Evolutionary conservation across 2,797 vertebrate species (phyloP).

Genomic region (Trematomus bernacchii): DNA sequence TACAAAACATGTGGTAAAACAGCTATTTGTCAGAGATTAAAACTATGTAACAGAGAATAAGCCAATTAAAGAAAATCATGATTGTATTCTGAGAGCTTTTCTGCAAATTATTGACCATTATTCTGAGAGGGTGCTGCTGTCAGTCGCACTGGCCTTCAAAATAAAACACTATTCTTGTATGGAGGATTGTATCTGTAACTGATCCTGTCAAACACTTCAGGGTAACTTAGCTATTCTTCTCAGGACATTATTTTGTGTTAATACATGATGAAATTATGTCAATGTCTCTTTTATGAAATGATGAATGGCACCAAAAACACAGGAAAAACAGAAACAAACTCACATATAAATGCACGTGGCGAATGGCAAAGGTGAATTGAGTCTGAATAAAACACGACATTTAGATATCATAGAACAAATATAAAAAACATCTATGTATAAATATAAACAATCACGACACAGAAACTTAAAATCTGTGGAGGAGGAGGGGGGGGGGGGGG

Average conservation of each 20-base stretch:
- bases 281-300: slow-evolving; percentile 19
- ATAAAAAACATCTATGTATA: slow-evolving; percentile 76
- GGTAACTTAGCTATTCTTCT: not conserved
- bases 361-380: slow-evolving; percentile 42
- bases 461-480: slow-evolving; percentile 48
- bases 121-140: too few relatives aligned
- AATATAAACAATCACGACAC: slow-evolving; percentile 75
- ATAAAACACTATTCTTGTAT: not conserved
- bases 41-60: too few relatives aligned
- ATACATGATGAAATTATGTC: not conserved
- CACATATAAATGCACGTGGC: slow-evolving; percentile 12
- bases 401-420: slow-evolving; percentile 70
- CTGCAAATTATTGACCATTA: too few relatives aligned
- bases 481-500: slow-evolving; percentile 5
- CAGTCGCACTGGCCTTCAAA: not conserved
- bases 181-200: not conserved
- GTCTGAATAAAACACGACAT: slow-evolving; percentile 55
- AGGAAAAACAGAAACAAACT: not conserved
- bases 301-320: slow-evolving; percentile 30
- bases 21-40: too few relatives aligned
- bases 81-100: too few relatives aligned
- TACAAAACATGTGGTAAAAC: too few relatives aligned
- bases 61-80: too few relatives aligned
- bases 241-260: not conserved
- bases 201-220: slow-evolving; percentile 13